A percentile compares a stretch with the other conserved stretches of the same genome.
Conservation (phyloP, 2,797 vertebrate genomes). For the Oryzias sinensis region DNA sequence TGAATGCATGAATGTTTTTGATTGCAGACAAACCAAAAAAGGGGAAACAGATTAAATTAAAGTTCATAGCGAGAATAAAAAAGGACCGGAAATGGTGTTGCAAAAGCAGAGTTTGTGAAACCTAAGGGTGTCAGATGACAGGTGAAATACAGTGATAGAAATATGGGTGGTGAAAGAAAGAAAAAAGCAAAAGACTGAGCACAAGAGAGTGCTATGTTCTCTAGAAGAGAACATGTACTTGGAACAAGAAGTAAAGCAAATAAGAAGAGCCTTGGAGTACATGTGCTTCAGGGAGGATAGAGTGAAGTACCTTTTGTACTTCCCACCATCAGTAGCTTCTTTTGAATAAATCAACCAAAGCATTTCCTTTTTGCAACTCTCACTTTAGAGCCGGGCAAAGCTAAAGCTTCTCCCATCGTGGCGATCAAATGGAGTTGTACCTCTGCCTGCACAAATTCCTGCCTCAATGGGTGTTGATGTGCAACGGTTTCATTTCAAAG, state of each 20-base stretch:
- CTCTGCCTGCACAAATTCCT: constrained; percentile 68
- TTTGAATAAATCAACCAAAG: constrained; percentile 69
- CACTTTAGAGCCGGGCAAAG: constrained; percentile 68
- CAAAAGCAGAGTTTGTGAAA: constrained; percentile 16
- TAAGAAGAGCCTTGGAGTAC: constrained; percentile 63
- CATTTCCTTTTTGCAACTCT: constrained; percentile 70
- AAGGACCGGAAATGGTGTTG: constrained; percentile 6
- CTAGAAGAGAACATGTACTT: constrained; percentile 46
- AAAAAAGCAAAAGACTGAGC: constrained; percentile 29
- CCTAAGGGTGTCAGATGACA: constrained; percentile 17
- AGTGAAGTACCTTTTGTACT: constrained; percentile 73
- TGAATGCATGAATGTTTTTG: no score
- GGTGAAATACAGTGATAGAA: constrained; percentile 38
- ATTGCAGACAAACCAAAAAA: no score
- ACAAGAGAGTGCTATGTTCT: constrained; percentile 43
- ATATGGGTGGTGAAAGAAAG: constrained; percentile 20
- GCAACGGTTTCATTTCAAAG: constrained; percentile 64
- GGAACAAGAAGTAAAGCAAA: constrained; percentile 59
- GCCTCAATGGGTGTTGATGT: constrained; percentile 63
- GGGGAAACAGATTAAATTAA: constrained; percentile 2
- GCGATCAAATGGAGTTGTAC: constrained; percentile 62
- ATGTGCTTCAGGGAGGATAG: constrained; percentile 65
- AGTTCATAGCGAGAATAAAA: constrained; percentile 24
- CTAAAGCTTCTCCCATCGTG: constrained; percentile 64
- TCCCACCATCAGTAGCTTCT: constrained; percentile 64